Conservation (phyloP, 2,113 vertebrate species). For the Leucosticte australis region DNA sequence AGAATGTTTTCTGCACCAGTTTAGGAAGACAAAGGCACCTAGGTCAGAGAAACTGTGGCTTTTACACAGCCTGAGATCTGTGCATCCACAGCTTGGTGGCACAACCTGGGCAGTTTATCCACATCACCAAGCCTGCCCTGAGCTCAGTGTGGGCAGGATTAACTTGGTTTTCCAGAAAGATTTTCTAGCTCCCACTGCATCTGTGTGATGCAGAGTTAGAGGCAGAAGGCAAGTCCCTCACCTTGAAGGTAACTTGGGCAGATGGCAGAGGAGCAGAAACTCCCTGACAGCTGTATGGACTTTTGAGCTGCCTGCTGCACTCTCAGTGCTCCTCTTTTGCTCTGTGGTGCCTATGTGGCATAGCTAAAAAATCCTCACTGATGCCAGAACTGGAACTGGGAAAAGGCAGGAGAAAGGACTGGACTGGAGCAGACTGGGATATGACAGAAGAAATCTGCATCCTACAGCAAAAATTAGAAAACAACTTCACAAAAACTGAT, state of each 20-base stretch:
- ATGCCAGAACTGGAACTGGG: background rate
- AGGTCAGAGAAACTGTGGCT: background rate
- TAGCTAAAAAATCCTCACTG: background rate
- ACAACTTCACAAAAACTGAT: background rate
- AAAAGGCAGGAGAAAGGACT: background rate
- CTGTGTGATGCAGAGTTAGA: background rate
- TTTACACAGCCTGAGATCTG: background rate
- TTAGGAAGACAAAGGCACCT: background rate
- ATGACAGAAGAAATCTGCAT: background rate
- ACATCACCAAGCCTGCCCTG: background rate
- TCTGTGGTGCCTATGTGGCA: too few relatives aligned
- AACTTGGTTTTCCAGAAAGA: background rate
- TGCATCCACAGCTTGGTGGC: background rate
- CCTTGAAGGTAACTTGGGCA: background rate
- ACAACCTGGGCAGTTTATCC: background rate
- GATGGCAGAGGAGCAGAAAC: background rate
- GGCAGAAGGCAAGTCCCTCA: background rate
- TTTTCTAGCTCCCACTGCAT: background rate
- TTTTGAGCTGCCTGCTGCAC: background rate
- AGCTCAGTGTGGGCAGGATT: background rate
- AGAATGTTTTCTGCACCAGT: background rate
- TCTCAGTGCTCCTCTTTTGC: background rate
- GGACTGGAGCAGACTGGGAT: background rate
- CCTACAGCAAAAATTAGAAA: background rate
- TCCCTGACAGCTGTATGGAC: background rate